Conservation (phyloP, 2,888 invertebrate species). For the Eupithecia subfuscata region DNA sequence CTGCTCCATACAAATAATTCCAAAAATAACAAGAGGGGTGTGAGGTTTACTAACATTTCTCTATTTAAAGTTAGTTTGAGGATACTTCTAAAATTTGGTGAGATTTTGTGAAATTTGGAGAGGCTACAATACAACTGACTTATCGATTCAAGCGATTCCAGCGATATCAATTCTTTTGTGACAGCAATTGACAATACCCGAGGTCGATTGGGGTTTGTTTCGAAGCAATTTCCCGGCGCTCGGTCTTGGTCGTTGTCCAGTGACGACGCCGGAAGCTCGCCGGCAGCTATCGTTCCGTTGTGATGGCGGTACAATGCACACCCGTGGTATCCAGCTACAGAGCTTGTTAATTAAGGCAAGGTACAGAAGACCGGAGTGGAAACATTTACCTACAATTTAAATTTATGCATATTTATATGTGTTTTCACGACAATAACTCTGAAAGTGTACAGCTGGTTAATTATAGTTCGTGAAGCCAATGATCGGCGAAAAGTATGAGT, state of each 20-base stretch:
- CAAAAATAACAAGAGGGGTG: background rate
- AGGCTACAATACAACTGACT: background rate
- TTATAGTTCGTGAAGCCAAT: no score
- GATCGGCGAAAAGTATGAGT: no score
- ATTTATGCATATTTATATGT: background rate
- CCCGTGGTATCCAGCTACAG: background rate
- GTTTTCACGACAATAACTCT: no score
- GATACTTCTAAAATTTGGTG: no score
- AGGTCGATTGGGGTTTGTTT: constrained; percentile 9
- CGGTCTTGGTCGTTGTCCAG: constrained; percentile 13
- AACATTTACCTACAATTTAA: background rate
- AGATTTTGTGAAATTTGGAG: no score
- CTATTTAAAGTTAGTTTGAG: background rate
- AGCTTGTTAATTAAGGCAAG: background rate
- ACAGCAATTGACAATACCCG: constrained; percentile 1
- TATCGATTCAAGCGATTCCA: background rate
- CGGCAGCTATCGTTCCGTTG: constrained; percentile 15
- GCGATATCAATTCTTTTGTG: background rate
- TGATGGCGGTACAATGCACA: constrained; percentile 1
- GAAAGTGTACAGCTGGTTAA: no score
- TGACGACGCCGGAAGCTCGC: constrained; percentile 13
- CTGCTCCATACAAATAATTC: background rate
- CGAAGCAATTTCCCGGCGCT: constrained; percentile 21
- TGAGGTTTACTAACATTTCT: background rate
- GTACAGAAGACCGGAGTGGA: background rate